These are phyloP conservation scores for Entomobrya multifasciata DNA, from an alignment of 2,888 invertebrate species.

Conservation along the genomic window DNA sequence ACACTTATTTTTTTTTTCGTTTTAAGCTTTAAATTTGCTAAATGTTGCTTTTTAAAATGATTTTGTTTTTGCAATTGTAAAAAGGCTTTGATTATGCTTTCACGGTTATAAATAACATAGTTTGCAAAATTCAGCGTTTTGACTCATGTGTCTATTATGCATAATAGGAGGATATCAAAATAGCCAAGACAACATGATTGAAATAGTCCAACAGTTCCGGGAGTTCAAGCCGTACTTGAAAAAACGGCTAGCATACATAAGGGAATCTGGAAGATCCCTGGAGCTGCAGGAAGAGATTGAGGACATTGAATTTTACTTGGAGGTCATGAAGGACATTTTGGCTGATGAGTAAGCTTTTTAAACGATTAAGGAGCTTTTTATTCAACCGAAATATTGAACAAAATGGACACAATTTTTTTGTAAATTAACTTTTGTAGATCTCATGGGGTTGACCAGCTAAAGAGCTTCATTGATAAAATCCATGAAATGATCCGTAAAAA, in stretches of 20 bases:
- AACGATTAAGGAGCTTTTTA: no score
- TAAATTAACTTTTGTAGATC: slow-evolving; percentile 71
- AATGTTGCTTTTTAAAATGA: slow-evolving; percentile 1
- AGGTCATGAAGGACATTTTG: slow-evolving; percentile 75
- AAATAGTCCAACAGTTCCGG: slow-evolving; percentile 73
- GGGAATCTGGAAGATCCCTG: slow-evolving; percentile 61
- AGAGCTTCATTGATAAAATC: slow-evolving; percentile 74
- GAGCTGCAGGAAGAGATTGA: slow-evolving; percentile 74
- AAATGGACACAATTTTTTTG: no score
- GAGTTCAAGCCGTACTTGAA: slow-evolving; percentile 75
- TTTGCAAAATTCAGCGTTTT: not conserved
- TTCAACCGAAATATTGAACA: no score
- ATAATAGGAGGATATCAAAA: slow-evolving; percentile 26
- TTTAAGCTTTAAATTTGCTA: slow-evolving; percentile 17
- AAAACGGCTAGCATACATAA: slow-evolving; percentile 69
- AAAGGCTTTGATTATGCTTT: slow-evolving; percentile 8
- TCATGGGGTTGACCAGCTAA: slow-evolving; percentile 74
- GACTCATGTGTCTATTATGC: not conserved
- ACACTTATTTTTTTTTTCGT: not conserved
- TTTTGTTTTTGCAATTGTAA: not conserved
- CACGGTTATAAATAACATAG: not conserved
- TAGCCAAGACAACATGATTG: slow-evolving; percentile 68
- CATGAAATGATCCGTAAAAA: slow-evolving; percentile 78
- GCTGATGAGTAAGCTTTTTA: slow-evolving; percentile 76
- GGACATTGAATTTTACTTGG: slow-evolving; percentile 76